Percentiles rank a stretch among this genome's conserved stretches.
Conservation (phyloP, 2,797 vertebrate species). For the Enteromius treurensis region DNA sequence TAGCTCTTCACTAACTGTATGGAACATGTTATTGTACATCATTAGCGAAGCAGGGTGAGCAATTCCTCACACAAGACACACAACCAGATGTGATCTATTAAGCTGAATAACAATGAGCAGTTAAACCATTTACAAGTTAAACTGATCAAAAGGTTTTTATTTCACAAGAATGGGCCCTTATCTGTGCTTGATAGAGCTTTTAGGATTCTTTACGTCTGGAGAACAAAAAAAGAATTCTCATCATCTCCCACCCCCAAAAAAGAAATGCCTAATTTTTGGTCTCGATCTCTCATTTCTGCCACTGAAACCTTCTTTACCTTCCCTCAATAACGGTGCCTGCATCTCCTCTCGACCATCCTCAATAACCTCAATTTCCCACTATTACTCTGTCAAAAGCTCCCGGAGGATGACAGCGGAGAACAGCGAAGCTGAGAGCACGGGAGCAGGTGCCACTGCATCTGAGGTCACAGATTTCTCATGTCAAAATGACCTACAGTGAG, state of each 20-base stretch:
- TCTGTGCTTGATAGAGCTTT: constrained; percentile 5
- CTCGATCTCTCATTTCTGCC: constrained; percentile 29
- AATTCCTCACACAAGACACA: constrained; percentile 30
- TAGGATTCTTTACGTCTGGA: neutral
- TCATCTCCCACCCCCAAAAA: neutral
- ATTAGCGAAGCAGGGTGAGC: constrained; percentile 5
- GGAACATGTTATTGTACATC: constrained; percentile 43
- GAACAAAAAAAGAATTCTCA: neutral
- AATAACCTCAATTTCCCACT: constrained; percentile 48
- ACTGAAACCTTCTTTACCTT: constrained; percentile 28
- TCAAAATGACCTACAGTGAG: constrained; percentile 48
- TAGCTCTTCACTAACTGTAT: constrained; percentile 38
- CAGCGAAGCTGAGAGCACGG: constrained; percentile 15
- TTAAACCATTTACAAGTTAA: constrained; percentile 27
- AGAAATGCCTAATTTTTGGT: constrained; percentile 16
- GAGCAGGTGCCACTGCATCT: constrained; percentile 45
- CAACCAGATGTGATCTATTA: constrained; percentile 20
- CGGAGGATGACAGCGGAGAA: constrained; percentile 37
- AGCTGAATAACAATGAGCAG: constrained; percentile 37
- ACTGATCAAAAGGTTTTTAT: constrained; percentile 10
- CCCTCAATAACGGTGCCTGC: constrained; percentile 10
- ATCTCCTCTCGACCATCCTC: constrained; percentile 38
- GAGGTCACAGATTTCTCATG: constrained; percentile 50
- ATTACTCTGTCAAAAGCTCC: constrained; percentile 49
- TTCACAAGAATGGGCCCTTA: constrained; percentile 23